Evolutionary conservation across 92 coral and sea anemone species (phyloP), one percentile per base, ranked within the genome.

Genomic region (Desmophyllum pertusum): DNA sequence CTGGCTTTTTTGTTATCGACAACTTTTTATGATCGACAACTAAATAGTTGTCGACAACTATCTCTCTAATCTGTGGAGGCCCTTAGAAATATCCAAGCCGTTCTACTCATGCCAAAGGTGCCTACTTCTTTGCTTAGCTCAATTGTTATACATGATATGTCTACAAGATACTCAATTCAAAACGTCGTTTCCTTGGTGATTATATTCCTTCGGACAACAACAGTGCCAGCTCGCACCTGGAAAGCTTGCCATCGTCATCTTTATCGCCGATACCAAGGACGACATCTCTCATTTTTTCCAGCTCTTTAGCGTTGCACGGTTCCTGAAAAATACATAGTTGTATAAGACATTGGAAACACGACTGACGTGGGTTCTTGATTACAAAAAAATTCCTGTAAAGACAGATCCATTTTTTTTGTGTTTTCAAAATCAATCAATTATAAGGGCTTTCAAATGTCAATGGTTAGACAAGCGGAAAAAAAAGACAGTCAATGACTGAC

Each of bases 231-330:
- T 91, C 94, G 33, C 48, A 45, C 57, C 74, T 76, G 51, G 91
- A 87, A 10, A 91, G 91, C 61, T 87, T 91, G 48, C 89, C 89
- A 50, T 91, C 89, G 3, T 91, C 67, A 33, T 91, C 70, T 41
- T 45, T 63, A 81, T 91, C 94, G 38, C 79, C 78, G 86, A 91
- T 86, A 35, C 68, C 87, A 6, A 91, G 94, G 18, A 91, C 86
- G 40, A 77, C 79, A 31, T 73, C 89, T 25, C 71, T 83, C 82
- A 91, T 78, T 38, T 74, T 73, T 43, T 91, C 91, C 86, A 91
- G 86, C 31, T 91, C 88, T 21, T 33, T 42, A 46, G n/a, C 27
- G n/a, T 75, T 41, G 46, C 72, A 79, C 0, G 86, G 86, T 21
- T 73, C 79, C 86, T 82, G 30, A 15, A 21, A 8, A 33, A 51